Evolutionary conservation across 2,888 invertebrate genomes (phyloP).

Genomic region (Limnephilus auricula): DNA sequence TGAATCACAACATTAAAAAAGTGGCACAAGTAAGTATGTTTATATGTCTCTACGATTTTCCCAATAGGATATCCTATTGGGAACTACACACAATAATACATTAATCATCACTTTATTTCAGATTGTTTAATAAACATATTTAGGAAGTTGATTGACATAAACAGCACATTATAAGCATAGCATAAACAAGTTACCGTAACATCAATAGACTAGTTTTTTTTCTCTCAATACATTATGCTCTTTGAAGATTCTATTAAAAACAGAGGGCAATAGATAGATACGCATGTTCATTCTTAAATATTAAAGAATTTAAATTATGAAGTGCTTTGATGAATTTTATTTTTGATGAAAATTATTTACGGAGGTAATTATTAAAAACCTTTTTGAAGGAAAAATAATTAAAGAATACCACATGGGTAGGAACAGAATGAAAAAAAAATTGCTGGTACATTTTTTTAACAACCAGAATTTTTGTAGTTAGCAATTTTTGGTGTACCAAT

Average conservation of each 20-base stretch:
- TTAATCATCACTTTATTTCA: neutral
- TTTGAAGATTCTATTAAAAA: no score
- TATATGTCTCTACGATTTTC: neutral
- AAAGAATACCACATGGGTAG: neutral
- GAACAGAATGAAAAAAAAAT: no score
- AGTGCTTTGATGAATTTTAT: neutral
- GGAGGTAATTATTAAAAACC: neutral
- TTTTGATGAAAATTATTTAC: neutral
- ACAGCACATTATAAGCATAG: no score
- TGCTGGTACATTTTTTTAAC: no score
- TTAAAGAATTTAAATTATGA: neutral
- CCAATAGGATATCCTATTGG: neutral
- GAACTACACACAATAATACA: neutral
- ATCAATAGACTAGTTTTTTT: no score
- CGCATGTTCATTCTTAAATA: neutral
- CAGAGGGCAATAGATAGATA: neutral
- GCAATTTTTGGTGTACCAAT: no score
- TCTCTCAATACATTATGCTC: no score
- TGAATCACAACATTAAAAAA: neutral
- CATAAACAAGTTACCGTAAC: no score
- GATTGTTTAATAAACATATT: neutral
- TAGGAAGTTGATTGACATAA: no score
- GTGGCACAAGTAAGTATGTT: neutral
- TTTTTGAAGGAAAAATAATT: neutral
- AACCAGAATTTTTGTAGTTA: no score